phyloP scores from a whole-genome alignment of 2,113 vertebrate species.

The Podiceps cristatus region DNA sequence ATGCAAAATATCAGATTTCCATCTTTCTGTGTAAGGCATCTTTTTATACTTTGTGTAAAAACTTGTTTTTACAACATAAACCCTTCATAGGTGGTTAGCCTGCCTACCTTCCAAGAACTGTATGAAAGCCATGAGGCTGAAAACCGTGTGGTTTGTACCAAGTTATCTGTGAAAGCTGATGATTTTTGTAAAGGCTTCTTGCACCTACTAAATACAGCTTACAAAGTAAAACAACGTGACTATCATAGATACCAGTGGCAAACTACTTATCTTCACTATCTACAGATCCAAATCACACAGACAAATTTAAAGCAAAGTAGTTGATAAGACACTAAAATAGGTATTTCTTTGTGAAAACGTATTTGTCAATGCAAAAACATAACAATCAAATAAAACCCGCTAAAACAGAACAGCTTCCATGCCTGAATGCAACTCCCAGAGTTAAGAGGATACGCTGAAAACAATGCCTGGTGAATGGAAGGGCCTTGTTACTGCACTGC shows the following conservation, averaged over 20 bases:
- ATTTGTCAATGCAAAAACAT: background rate
- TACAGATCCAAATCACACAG: background rate
- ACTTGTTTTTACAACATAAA: background rate
- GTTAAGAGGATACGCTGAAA: slow-evolving; percentile 95
- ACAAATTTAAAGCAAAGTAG: background rate
- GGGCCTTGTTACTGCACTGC: slow-evolving; percentile 87
- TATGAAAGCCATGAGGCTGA: background rate
- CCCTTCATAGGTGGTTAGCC: background rate
- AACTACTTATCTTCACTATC: background rate
- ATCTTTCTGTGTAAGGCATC: background rate
- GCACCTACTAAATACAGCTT: background rate
- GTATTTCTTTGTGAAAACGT: background rate
- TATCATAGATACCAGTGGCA: background rate
- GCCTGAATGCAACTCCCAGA: background rate
- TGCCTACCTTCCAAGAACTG: background rate
- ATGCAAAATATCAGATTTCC: background rate
- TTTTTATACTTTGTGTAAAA: background rate
- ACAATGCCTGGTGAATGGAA: slow-evolving; percentile 96
- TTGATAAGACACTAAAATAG: background rate
- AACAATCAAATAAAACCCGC: background rate
- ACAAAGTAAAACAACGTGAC: background rate
- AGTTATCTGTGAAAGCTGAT: background rate
- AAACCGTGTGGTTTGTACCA: background rate
- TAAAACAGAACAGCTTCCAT: background rate
- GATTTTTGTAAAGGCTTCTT: background rate